Evolutionary conservation across 1,140 invertebrate species (phyloP), one percentile per base, ranked within the genome.

Genomic region (Riptortus pedestris): DNA sequence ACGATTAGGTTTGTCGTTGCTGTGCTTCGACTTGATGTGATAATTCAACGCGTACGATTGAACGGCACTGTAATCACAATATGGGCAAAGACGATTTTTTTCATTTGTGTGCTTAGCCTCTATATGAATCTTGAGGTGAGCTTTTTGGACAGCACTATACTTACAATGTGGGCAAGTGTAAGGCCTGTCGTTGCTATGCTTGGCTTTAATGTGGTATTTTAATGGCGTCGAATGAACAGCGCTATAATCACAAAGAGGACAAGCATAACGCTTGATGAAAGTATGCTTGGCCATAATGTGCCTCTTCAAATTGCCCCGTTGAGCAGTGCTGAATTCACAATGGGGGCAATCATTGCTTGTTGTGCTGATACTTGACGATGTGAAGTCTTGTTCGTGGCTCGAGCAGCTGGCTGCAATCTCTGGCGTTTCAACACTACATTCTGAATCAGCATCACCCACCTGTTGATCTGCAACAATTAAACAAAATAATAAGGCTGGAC

Each of bases 191-290:
- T 45, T 57, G 31, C 45, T 63, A 43, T 55, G 45, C 16, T 18
- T 65, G 45, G 64, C 22, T 12, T 65, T 62, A 45, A 38, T 29
- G 7, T 65, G 55, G 45, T 14, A 33, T 58, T 59, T 65, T 18
- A 51, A 57, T 26, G 58, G 31, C 52, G 61, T 11, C 18, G 12
- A 38, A 31, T 45, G 11, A 26, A 26, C 27, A 28, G 52, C 16
- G 24, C 52, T 26, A 28, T 57, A 57, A n/a, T 57, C 27, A 28
- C 52, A 57, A 24, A 24, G 18, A 26, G 22, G 4, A 28, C 52
- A 57, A 9, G 5, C 14, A 28, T 22, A 57, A 26, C 20, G 52
- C 27, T 57, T 57, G 3, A 24, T 26, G 16, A 24, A 24, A 16
- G 22, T 22, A 24, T 57, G 52, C 18, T 26, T 14, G 27, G 52